Evolutionary conservation across 2,113 vertebrate species (phyloP).

Genomic region (Paramormyrops kingsleyae): DNA sequence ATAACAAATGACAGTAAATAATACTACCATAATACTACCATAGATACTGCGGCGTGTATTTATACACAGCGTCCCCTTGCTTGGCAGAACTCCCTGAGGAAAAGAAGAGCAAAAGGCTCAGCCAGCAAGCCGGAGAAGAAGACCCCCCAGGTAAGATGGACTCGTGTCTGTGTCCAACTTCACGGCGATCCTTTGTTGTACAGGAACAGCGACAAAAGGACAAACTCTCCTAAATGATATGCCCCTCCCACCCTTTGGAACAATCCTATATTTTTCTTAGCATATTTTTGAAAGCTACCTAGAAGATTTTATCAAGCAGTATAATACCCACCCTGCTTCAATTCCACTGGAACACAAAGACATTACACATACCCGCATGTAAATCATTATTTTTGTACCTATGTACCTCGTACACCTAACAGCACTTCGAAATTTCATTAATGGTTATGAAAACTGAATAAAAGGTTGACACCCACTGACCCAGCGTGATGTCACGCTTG

Average conservation of each 20-base stretch:
- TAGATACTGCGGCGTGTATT: not conserved
- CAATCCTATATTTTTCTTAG: not conserved
- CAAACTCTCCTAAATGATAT: not conserved
- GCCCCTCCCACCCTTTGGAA: not conserved
- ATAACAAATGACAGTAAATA: not conserved
- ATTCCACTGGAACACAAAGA: not conserved
- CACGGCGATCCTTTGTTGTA: not conserved
- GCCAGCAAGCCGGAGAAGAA: slow-evolving; percentile 77
- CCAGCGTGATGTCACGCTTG: not conserved
- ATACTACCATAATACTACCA: not conserved
- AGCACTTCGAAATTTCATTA: slow-evolving; percentile 6
- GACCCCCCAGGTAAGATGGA: slow-evolving; percentile 65
- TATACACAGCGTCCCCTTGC: slow-evolving; percentile 19
- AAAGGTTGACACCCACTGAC: not conserved
- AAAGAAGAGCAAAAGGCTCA: slow-evolving; percentile 66
- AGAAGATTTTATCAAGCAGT: not conserved
- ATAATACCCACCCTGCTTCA: not conserved
- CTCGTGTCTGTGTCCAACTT: not conserved
- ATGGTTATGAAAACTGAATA: not conserved
- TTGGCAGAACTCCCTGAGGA: slow-evolving; percentile 80
- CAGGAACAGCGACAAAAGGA: not conserved
- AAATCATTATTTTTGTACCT: not conserved
- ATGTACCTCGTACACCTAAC: not conserved
- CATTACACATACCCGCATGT: not conserved
- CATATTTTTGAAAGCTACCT: not conserved